A percentile compares a stretch with the other conserved stretches of the same genome.
Evolutionary conservation across 2,113 vertebrate species (phyloP).

Genomic region (Bos indicus): DNA sequence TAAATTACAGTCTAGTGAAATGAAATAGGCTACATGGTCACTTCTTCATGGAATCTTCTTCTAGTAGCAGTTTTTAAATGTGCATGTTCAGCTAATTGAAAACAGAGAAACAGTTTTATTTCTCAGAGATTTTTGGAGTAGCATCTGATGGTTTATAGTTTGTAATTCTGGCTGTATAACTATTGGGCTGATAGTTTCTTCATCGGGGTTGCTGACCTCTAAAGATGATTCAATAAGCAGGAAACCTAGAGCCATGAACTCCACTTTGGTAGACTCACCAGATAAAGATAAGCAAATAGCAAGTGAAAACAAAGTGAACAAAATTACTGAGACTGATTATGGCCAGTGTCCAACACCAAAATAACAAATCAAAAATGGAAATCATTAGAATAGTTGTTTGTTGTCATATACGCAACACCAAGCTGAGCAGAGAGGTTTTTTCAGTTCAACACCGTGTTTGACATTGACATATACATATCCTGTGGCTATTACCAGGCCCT

Average conservation of each 20-base stretch:
- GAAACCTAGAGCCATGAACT: neutral
- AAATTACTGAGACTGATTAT: neutral
- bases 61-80: constrained; percentile 49
- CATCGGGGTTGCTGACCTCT: constrained; percentile 32
- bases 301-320: neutral
- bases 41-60: constrained; percentile 54
- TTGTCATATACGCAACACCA: neutral
- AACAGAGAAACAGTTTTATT: neutral
- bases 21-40: constrained; percentile 40
- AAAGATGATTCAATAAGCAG: neutral
- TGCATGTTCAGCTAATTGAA: constrained; percentile 55
- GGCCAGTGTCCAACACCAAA: neutral
- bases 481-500: neutral
- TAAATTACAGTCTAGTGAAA: constrained; percentile 66
- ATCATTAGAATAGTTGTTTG: neutral
- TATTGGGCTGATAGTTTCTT: neutral
- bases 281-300: neutral
- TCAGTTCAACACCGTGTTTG: neutral
- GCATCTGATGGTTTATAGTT: constrained; percentile 35
- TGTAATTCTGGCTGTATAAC: neutral
- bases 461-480: neutral
- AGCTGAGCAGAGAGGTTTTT: neutral
- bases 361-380: neutral
- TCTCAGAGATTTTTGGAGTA: constrained; percentile 33
- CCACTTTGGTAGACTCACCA: neutral